Percentiles rank a stretch among this genome's conserved stretches.
These are phyloP conservation scores for Crocidura indochinensis DNA, from an alignment of 2,797 vertebrate species.

Conservation along the genomic window DNA sequence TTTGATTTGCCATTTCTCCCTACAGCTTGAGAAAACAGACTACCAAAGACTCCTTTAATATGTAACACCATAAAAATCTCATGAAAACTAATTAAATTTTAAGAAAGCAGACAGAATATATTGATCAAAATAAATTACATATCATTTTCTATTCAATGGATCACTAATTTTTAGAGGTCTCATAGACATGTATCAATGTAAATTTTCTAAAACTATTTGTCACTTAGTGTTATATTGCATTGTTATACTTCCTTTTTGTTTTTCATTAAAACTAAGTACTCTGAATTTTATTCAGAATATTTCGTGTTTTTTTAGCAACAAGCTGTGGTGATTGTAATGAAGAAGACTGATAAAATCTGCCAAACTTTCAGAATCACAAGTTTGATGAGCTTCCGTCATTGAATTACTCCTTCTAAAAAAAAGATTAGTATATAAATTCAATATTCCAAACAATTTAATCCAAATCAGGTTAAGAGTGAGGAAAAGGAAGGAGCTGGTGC, in stretches of 20 bases:
- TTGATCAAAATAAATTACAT: slow-evolving; percentile 77
- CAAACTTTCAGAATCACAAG: slow-evolving; percentile 66
- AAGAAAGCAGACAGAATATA: slow-evolving; percentile 73
- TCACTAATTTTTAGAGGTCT: slow-evolving; percentile 65
- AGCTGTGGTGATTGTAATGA: slow-evolving; percentile 34
- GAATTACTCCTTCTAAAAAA: slow-evolving; percentile 72
- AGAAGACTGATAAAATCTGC: slow-evolving; percentile 62
- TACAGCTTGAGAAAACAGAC: slow-evolving; percentile 79
- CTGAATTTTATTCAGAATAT: slow-evolving; percentile 55
- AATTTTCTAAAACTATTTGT: slow-evolving; percentile 32
- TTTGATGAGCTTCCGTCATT: slow-evolving; percentile 74
- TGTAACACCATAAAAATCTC: slow-evolving; percentile 75
- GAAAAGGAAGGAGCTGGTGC: slow-evolving; percentile 45
- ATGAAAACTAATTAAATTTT: slow-evolving; percentile 78
- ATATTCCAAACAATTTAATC: slow-evolving; percentile 73
- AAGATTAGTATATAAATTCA: slow-evolving; percentile 42
- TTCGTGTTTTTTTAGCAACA: slow-evolving; percentile 21
- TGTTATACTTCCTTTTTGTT: slow-evolving; percentile 22
- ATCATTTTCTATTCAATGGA: slow-evolving; percentile 75
- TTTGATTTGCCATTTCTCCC: slow-evolving; percentile 80
- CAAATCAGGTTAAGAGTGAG: not conserved
- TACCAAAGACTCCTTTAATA: slow-evolving; percentile 82
- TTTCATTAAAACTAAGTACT: not conserved
- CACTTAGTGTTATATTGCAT: not conserved
- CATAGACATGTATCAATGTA: slow-evolving; percentile 36